Percentiles rank a stretch among this genome's conserved stretches.
Evolutionary conservation across 1,140 invertebrate genomes (phyloP).

Genomic region (Drosophila ananassae): DNA sequence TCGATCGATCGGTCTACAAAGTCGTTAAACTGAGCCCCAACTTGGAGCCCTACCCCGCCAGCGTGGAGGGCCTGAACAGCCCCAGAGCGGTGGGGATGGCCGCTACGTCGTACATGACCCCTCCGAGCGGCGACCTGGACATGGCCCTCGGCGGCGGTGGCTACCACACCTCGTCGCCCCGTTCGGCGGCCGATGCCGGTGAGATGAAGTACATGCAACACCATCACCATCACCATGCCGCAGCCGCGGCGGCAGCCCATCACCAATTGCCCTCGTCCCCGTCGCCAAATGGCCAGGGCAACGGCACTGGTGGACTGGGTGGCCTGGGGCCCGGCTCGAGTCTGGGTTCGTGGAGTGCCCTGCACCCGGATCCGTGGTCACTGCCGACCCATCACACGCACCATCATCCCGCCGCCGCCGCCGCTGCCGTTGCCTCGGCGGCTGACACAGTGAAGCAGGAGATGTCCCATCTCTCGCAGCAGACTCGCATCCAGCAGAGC

Average conservation of each 20-base stretch:
- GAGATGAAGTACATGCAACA: constrained; percentile 97
- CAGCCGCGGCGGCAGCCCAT: constrained; percentile 86
- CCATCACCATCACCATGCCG: constrained; percentile 89
- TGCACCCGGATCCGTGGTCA: constrained; percentile 93
- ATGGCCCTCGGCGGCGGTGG: constrained; percentile 89
- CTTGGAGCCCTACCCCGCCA: constrained; percentile 85
- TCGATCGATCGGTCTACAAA: constrained; percentile 84
- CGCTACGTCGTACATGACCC: constrained; percentile 93
- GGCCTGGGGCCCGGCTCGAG: constrained; percentile 85
- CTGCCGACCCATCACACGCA: constrained; percentile 89
- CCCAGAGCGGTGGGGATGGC: constrained; percentile 88
- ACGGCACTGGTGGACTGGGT: constrained; percentile 55
- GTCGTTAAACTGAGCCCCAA: constrained; percentile 85
- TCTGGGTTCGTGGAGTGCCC: constrained; percentile 90
- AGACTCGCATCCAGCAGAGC: constrained; percentile 85
- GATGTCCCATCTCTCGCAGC: constrained; percentile 86
- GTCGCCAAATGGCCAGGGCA: constrained; percentile 85
- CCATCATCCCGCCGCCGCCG: constrained; percentile 85
- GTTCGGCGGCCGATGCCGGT: constrained; percentile 90
- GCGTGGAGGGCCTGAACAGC: constrained; percentile 84
- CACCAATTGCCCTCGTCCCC: constrained; percentile 88
- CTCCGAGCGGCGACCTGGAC: constrained; percentile 91
- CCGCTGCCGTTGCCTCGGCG: constrained; percentile 67
- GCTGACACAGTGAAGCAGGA: constrained; percentile 88
- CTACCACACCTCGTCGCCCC: constrained; percentile 90